Conservation (phyloP, 2,113 vertebrate genomes). For the Zosterops japonicus region DNA sequence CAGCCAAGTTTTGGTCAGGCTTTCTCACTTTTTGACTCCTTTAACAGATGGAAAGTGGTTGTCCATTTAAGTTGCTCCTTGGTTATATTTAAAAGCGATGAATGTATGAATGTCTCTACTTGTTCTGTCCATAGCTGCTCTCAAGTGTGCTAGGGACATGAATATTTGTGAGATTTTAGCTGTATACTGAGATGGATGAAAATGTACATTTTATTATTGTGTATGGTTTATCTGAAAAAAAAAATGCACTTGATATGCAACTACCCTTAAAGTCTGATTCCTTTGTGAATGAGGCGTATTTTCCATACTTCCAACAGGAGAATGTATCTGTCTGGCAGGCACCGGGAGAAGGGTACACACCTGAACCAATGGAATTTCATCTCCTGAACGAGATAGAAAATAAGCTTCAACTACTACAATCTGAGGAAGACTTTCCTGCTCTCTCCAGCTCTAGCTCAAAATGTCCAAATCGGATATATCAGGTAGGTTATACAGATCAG, state of each 20-base stretch:
- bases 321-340: constrained; percentile 56
- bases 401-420: constrained; percentile 78
- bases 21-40: not conserved
- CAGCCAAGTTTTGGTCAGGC: not conserved
- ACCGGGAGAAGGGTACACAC: constrained; percentile 82
- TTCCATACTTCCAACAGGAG: constrained; percentile 65
- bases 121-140: not conserved
- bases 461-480: not conserved
- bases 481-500: constrained; percentile 53
- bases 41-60: not conserved
- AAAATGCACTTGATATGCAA: not conserved
- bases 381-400: constrained; percentile 82
- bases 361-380: constrained; percentile 74
- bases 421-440: constrained; percentile 38
- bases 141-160: not conserved
- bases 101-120: not conserved
- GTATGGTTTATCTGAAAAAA: not conserved
- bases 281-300: not conserved
- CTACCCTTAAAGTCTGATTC: not conserved
- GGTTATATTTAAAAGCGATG: not conserved
- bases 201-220: not conserved
- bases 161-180: not conserved
- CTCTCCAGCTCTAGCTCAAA: constrained; percentile 52
- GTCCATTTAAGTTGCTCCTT: not conserved
- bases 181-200: not conserved